Conservation (phyloP, 2,888 invertebrate genomes). For the Frankliniella fusca region DNA sequence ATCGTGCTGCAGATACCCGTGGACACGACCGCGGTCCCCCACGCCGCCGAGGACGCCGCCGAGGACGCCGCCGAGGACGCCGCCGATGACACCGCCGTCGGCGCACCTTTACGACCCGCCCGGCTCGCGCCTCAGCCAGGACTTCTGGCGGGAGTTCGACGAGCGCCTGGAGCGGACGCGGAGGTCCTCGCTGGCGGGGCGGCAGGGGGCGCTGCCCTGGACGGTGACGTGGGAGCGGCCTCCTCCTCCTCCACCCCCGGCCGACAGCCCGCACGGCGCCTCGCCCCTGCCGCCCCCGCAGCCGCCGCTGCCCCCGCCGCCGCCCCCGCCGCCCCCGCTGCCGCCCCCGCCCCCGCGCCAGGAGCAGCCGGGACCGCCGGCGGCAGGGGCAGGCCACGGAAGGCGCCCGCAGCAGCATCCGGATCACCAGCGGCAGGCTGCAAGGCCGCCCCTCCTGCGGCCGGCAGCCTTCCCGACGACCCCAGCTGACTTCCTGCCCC, state of each 20-base stretch:
- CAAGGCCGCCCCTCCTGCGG: neutral
- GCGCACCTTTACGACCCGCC: conserved; percentile 31
- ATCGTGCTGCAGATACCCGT: neutral
- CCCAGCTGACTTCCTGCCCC: conserved; percentile 19
- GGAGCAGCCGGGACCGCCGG: neutral
- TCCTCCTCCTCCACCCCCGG: neutral
- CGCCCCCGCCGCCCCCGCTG: conserved; percentile 8
- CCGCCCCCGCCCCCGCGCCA: neutral
- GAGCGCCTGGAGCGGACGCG: neutral
- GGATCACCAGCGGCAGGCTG: neutral
- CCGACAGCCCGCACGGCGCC: neutral
- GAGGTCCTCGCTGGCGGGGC: neutral
- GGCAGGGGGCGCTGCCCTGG: neutral
- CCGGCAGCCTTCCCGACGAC: conserved; percentile 14
- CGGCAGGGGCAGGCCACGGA: neutral
- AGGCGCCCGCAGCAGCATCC: neutral
- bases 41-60: neutral
- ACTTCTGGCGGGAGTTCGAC: conserved; percentile 16
- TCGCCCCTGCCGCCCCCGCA: neutral
- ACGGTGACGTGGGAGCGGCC: conserved; percentile 7
- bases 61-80: neutral
- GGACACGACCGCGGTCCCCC: neutral
- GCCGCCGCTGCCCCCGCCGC: neutral
- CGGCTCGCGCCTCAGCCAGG: neutral
- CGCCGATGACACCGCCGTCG: conserved; percentile 36